Evolutionary conservation across 2,888 invertebrate species (phyloP), one percentile per base, ranked within the genome.

Genomic region (Gandaritis pyraliata): DNA sequence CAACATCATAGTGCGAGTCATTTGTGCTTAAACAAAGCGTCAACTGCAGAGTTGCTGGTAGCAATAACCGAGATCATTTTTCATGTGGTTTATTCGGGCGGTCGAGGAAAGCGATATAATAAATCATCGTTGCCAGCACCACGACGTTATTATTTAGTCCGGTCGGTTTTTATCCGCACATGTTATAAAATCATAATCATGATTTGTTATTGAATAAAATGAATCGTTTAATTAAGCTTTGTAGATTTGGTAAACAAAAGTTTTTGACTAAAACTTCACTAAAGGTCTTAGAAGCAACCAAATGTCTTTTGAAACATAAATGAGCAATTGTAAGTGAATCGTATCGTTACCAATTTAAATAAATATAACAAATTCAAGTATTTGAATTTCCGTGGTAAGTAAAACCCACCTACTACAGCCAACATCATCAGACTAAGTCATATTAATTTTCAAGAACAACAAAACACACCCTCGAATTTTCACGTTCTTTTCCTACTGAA

Each of bases 21-120:
- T 90, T 90, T 91, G 87, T 87, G 88, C 87, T 88, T 90, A 90
- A 90, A 91, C 90, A 91, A 89, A 90, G 88, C 90, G 90, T 90
- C 91, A 91, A 88, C 87, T 83, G 87, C 91, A 91, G 90, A 86
- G 87, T 85, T 84, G 86, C 81, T 85, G 85, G 78, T 85, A 85
- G 90, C 89, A 91, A 91, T 91, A 91, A 88, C 88, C 82, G 80
- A 78, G 86, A 90, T 89, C 90, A 90, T 92, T 92, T 92, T 92
- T 92, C 91, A 92, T 89, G 85, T 82, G 90, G 90, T 88, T 90
- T 88, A 90, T 91, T 90, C 88, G 84, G 85, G 86, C 88, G 87
- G 88, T 82, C 88, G 88, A 87, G 88, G 84, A 88, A 86, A 88
- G 85, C 89, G 86, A 88, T 88, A 87, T 88, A 88, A 91, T 92